These are phyloP conservation scores for Lithophane socia DNA, from an alignment of 2,888 invertebrate genomes.

Conservation along the genomic window DNA sequence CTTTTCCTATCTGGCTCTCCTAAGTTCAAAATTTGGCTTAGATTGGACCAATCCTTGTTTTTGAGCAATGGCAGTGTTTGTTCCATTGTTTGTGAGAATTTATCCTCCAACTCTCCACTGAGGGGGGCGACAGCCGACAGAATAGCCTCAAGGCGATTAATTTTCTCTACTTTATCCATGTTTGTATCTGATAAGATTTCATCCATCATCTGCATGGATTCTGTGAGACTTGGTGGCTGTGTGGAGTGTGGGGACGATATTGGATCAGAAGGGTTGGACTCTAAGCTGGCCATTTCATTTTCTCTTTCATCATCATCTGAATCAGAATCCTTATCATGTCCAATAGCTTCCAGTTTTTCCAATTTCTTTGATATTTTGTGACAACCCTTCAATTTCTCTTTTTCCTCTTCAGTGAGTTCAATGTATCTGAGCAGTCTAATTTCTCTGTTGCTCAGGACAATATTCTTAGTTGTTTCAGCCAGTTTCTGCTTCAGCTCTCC, in stretches of 20 bases:
- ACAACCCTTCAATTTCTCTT: slow-evolving; percentile 97
- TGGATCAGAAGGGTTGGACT: slow-evolving; percentile 94
- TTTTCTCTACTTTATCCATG: slow-evolving; percentile 96
- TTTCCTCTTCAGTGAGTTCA: slow-evolving; percentile 97
- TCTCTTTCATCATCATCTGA: slow-evolving; percentile 94
- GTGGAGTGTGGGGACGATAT: slow-evolving; percentile 94
- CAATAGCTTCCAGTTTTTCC: slow-evolving; percentile 96
- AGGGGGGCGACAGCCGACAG: slow-evolving; percentile 94
- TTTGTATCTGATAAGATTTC: slow-evolving; percentile 95
- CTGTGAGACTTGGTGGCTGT: slow-evolving; percentile 95
- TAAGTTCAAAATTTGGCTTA: slow-evolving; percentile 88
- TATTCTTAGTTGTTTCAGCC: slow-evolving; percentile 95
- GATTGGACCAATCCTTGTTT: slow-evolving; percentile 89
- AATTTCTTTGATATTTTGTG: slow-evolving; percentile 98
- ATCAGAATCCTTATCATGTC: slow-evolving; percentile 94
- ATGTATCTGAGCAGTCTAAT: slow-evolving; percentile 96
- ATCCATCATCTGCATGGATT: slow-evolving; percentile 97
- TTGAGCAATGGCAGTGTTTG: slow-evolving; percentile 88
- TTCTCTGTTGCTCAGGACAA: slow-evolving; percentile 97
- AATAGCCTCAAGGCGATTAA: slow-evolving; percentile 96
- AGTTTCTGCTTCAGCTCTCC: slow-evolving; percentile 96
- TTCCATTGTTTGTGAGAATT: slow-evolving; percentile 89
- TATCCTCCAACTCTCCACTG: slow-evolving; percentile 90
- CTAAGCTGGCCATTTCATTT: slow-evolving; percentile 95
- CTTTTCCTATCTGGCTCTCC: slow-evolving; percentile 85